Percentiles rank a stretch among this genome's conserved stretches.
phyloP scores from a whole-genome alignment of 2,888 invertebrate species.

The Xestia sexstrigata region DNA sequence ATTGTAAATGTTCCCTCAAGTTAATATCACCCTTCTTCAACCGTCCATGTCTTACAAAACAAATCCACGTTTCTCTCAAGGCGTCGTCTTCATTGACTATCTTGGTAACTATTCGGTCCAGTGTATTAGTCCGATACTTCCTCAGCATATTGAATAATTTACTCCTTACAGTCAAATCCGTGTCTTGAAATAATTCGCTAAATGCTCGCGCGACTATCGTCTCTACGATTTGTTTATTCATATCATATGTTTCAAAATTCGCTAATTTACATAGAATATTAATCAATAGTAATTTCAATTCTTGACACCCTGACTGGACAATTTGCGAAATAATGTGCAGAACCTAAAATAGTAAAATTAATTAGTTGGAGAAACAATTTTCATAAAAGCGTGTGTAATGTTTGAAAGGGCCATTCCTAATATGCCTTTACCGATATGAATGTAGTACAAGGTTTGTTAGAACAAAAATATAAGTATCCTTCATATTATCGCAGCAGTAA shows the following conservation, averaged over 20 bases:
- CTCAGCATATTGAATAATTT: constrained; percentile 67
- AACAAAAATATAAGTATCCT: neutral
- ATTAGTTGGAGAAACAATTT: constrained; percentile 28
- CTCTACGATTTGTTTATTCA: constrained; percentile 67
- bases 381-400: constrained; percentile 21
- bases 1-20: constrained; percentile 64
- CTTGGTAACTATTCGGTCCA: constrained; percentile 68
- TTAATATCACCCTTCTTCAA: constrained; percentile 34
- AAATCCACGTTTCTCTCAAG: constrained; percentile 68
- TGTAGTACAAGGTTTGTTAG: constrained; percentile 23
- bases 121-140: constrained; percentile 58
- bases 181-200: constrained; percentile 68
- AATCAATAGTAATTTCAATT: constrained; percentile 75
- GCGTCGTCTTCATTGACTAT: constrained; percentile 66
- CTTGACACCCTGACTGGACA: constrained; percentile 73
- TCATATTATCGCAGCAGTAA: neutral
- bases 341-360: constrained; percentile 72
- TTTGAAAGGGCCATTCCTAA: constrained; percentile 31
- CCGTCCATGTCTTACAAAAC: constrained; percentile 54
- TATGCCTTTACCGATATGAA: constrained; percentile 13
- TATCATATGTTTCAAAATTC: constrained; percentile 63
- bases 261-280: constrained; percentile 76
- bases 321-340: constrained; percentile 76
- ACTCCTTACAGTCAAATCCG: constrained; percentile 67
- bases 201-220: constrained; percentile 68